Percentiles rank a stretch among this genome's conserved stretches.
Conservation (phyloP, 1,140 invertebrate genomes). For the Potamilus streckersoni region DNA sequence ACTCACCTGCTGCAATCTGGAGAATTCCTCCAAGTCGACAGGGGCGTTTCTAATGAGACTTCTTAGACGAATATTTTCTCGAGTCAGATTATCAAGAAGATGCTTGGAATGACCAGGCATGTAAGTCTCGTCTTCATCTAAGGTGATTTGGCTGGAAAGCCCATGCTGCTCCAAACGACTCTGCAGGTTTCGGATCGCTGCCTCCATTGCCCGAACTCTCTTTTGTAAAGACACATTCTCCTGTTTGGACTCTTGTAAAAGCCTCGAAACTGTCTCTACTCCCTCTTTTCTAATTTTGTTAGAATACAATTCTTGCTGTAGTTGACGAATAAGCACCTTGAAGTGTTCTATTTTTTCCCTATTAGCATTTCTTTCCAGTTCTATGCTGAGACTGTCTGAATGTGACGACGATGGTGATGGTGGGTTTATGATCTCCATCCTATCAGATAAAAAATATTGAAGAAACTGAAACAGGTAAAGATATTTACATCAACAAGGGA, state of each 20-base stretch:
- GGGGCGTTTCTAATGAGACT: slow-evolving; percentile 37
- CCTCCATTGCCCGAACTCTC: slow-evolving; percentile 44
- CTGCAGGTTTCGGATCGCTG: slow-evolving; percentile 54
- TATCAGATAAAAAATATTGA: no score
- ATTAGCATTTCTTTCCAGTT: slow-evolving; percentile 42
- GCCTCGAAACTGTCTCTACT: slow-evolving; percentile 53
- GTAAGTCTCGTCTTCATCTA: slow-evolving; percentile 52
- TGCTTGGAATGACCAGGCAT: slow-evolving; percentile 55
- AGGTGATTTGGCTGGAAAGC: slow-evolving; percentile 37
- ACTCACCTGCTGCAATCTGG: slow-evolving; percentile 38
- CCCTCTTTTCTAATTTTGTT: slow-evolving; percentile 50
- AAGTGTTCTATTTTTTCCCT: slow-evolving; percentile 53
- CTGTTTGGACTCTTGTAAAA: slow-evolving; percentile 51
- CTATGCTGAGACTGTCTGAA: slow-evolving; percentile 24
- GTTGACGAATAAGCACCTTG: slow-evolving; percentile 47
- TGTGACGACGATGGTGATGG: no score
- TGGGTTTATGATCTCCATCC: no score
- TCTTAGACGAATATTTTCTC: slow-evolving; percentile 53
- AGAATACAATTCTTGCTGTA: slow-evolving; percentile 45
- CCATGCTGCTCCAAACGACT: slow-evolving; percentile 47
- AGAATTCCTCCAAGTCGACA: slow-evolving; percentile 42
- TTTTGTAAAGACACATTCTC: slow-evolving; percentile 41
- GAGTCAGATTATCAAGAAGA: slow-evolving; percentile 52
- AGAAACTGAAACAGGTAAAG: no score
- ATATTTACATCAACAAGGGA: no score